Base-by-base conservation (phyloP, 2,888 invertebrate species). In the Eristalis intricaria region DNA sequence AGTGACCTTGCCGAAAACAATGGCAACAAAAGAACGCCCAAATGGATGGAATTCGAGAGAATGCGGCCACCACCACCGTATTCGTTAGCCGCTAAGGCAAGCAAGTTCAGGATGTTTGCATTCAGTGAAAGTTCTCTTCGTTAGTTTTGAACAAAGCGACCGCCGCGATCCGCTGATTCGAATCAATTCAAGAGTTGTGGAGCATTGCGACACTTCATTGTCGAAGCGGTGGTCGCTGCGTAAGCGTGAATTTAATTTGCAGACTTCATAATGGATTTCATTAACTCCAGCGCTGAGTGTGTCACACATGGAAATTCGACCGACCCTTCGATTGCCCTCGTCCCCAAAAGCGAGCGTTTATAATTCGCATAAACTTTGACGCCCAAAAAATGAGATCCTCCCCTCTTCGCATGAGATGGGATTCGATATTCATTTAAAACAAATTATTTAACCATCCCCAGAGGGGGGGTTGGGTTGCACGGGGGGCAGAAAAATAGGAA, bases 181-280 rank as follows among this genome's bases (percentile, higher is more conserved):
- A 78, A 65, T 68, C 61, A 61, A 64, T 63, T 61, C 15, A 32
- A 40, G 60, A 65, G 64, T 26, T 11, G 26, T 26, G 13, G 15
- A 60, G 60, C 23, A 32, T 65, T 65, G 58, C 60, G 58, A 71
- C 40, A 65, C 38, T 19, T 10, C 8, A 70, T 26, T 58, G 35
- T 65, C 15, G 22, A 2, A 26, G 26, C 35, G 13, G 5, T 3
- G 4, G 58, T 26, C 22, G 38, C 32, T 35, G 35, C 40, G 40
- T 38, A 65, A 26, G 63, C 63, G 74, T 80, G 38, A 74, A 74
- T 74, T 73, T 60, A 63, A 63, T 61, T 69, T 61, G 32, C 68
- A 68, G 60, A 23, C 22, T 61, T 61, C 40, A 22, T 66, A n/a
- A 60, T 75, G 19, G 66, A 65, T 75, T 75, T 65, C 50, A 32